phyloP scores from a whole-genome alignment of 2,797 vertebrate species.

The Apogon hyalosoma region DNA sequence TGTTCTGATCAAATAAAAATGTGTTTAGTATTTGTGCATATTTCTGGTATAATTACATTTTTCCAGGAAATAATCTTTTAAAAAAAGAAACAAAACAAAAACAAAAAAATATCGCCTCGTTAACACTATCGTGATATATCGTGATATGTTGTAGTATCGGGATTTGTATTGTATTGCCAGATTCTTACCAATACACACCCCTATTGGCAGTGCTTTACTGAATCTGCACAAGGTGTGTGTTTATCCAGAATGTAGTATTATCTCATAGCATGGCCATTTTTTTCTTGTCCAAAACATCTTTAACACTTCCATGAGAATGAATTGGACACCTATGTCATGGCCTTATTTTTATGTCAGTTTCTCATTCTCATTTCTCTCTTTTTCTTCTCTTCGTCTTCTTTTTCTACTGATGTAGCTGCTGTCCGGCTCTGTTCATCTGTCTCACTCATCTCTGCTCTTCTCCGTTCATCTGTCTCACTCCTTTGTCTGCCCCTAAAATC shows the following conservation, averaged over 20 bases:
- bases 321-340: conserved; percentile 46
- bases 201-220: background rate
- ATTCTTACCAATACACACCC: too few species aligned
- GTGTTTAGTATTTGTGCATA: too few species aligned
- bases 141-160: too few species aligned
- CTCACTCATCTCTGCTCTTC: conserved; percentile 63
- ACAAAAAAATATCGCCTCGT: too few species aligned
- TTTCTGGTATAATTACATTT: too few species aligned
- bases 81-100: too few species aligned
- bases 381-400: conserved; percentile 57
- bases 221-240: background rate
- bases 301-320: conserved; percentile 41
- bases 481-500: conserved; percentile 50
- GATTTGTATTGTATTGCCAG: too few species aligned
- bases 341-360: conserved; percentile 51
- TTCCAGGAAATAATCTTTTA: too few species aligned
- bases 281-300: conserved; percentile 4
- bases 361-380: conserved; percentile 55
- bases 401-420: conserved; percentile 54
- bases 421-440: conserved; percentile 62
- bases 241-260: conserved; percentile 17
- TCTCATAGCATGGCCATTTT: conserved; percentile 7
- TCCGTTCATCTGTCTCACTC: conserved; percentile 71
- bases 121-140: too few species aligned
- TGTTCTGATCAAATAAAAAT: too few species aligned